Percentiles rank a stretch among this genome's conserved stretches.
These are phyloP conservation scores for Drosophila ogumai DNA, from an alignment of 1,140 invertebrate species.

Conservation along the genomic window DNA sequence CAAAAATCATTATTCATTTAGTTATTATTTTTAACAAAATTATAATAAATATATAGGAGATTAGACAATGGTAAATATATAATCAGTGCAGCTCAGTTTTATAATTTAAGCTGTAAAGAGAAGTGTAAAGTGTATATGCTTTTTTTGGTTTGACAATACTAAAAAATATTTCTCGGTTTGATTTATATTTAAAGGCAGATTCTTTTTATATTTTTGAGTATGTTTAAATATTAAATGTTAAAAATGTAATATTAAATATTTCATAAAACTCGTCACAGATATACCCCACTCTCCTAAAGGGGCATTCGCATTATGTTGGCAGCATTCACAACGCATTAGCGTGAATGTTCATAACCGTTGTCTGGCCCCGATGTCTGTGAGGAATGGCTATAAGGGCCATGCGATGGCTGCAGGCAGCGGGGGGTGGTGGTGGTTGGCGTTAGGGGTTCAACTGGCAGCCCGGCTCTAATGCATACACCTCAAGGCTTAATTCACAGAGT, in stretches of 20 bases:
- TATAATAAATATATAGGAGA: no score
- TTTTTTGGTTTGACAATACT: no score
- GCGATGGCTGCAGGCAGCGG: not conserved
- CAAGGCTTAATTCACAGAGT: slow-evolving; percentile 60
- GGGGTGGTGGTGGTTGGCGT: slow-evolving; percentile 9
- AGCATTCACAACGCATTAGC: slow-evolving; percentile 79
- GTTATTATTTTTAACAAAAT: no score
- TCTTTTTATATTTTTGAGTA: no score
- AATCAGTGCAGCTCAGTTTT: no score
- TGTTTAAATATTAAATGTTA: no score
- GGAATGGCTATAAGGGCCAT: slow-evolving; percentile 17
- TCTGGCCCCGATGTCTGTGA: slow-evolving; percentile 34
- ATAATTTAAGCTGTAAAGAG: no score
- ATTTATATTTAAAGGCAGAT: no score
- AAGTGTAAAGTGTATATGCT: no score
- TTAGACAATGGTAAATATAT: no score
- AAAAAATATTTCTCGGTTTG: no score
- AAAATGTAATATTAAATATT: not conserved
- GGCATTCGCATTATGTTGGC: slow-evolving; percentile 55
- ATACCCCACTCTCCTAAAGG: not conserved
- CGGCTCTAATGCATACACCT: slow-evolving; percentile 74
- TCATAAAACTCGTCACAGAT: not conserved
- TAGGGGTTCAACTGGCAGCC: slow-evolving; percentile 55
- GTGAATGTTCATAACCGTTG: slow-evolving; percentile 76
- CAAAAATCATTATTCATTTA: no score